A percentile compares a stretch with the other conserved stretches of the same genome.
phyloP scores from a whole-genome alignment of 2,888 invertebrate species.

The Pedicia rivosa region DNA sequence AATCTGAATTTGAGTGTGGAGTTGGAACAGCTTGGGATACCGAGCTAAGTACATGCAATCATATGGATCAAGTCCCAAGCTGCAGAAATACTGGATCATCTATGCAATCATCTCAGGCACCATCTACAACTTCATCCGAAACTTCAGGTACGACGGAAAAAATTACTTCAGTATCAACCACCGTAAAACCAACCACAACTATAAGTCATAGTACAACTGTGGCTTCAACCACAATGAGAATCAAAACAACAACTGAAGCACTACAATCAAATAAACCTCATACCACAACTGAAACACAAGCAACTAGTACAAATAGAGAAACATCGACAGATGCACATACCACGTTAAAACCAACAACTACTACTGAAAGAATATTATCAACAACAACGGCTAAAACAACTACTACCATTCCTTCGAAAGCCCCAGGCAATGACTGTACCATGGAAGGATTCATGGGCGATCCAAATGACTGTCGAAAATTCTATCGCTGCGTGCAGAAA shows the following conservation, averaged over 20 bases:
- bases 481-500: slow-evolving; percentile 39
- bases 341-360: not conserved
- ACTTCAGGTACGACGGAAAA: not conserved
- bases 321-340: not conserved
- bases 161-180: slow-evolving; percentile 12
- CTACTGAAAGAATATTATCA: not conserved
- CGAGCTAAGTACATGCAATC: slow-evolving; percentile 35
- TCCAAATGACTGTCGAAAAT: slow-evolving; percentile 39
- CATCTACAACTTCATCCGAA: slow-evolving; percentile 5
- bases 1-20: slow-evolving; percentile 37
- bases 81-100: slow-evolving; percentile 13
- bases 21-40: slow-evolving; percentile 42
- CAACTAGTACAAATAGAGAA: slow-evolving; percentile 4
- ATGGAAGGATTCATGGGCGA: slow-evolving; percentile 45
- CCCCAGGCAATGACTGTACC: not conserved
- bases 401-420: not conserved
- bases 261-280: too few species aligned
- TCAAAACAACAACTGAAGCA: too few species aligned
- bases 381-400: slow-evolving; percentile 6
- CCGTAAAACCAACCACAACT: slow-evolving; percentile 5
- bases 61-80: slow-evolving; percentile 21
- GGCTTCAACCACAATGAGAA: too few species aligned
- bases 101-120: not conserved
- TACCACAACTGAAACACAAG: not conserved
- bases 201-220: too few species aligned